Conservation (phyloP, 2,797 vertebrate species). For the Erethizon dorsatum region DNA sequence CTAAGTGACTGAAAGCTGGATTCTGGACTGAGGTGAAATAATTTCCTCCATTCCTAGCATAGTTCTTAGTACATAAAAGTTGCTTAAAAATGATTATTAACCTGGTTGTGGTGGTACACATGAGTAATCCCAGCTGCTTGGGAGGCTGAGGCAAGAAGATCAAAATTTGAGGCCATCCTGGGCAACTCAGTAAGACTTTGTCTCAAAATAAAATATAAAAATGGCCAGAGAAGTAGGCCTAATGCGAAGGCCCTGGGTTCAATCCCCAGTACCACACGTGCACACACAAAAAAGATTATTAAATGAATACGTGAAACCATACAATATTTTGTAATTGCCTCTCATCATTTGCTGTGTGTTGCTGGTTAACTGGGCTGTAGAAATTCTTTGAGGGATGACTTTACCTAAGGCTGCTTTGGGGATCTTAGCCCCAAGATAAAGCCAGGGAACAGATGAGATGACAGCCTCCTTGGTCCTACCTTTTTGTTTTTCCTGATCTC, state of each 20-base stretch:
- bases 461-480: not conserved
- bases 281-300: not conserved
- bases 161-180: not conserved
- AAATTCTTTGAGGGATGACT: slow-evolving; percentile 1
- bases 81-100: slow-evolving; percentile 42
- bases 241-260: not conserved
- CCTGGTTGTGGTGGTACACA: not conserved
- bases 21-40: slow-evolving; percentile 29
- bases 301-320: slow-evolving; percentile 12
- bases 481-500: slow-evolving; percentile 18
- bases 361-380: not conserved
- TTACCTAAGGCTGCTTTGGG: not conserved
- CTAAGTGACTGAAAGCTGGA: slow-evolving; percentile 6
- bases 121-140: not conserved
- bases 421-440: slow-evolving; percentile 11
- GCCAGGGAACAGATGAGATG: slow-evolving; percentile 12
- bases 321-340: not conserved
- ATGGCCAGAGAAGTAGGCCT: not conserved
- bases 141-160: not conserved
- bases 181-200: not conserved
- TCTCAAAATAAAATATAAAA: not conserved
- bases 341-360: not conserved
- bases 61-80: not conserved
- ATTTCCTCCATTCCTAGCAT: not conserved
- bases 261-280: not conserved